Conservation (phyloP, 2,113 vertebrate species). For the Aegypius monachus region DNA sequence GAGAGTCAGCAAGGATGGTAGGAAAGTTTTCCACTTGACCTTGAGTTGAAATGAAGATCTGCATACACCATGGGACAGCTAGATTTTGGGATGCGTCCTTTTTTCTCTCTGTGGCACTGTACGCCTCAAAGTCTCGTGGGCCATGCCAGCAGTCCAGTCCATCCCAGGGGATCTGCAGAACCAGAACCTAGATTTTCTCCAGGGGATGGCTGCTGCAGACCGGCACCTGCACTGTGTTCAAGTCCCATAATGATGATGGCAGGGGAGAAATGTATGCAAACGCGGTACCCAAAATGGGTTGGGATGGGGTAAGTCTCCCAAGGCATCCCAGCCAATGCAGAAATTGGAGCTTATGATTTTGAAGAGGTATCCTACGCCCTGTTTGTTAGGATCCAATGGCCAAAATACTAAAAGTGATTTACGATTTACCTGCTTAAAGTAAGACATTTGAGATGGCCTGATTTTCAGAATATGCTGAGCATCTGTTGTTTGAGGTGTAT, state of each 20-base stretch:
- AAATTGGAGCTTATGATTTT: not conserved
- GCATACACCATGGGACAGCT: not conserved
- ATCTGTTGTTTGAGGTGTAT: not conserved
- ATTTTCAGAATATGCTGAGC: slow-evolving; percentile 30
- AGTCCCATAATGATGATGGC: not conserved
- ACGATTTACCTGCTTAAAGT: slow-evolving; percentile 11
- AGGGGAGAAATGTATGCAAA: not conserved
- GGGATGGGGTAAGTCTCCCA: not conserved
- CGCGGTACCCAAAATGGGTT: not conserved
- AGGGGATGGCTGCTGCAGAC: not conserved
- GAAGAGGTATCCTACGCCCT: not conserved
- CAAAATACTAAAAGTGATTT: not conserved
- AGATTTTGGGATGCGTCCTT: not conserved
- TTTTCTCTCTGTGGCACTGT: not conserved
- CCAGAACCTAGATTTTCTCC: not conserved
- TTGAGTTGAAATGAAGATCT: slow-evolving; percentile 22
- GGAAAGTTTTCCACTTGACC: slow-evolving; percentile 59
- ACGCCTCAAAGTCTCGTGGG: rapidly evolving
- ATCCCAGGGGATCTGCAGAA: not conserved
- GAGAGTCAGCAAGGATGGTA: slow-evolving; percentile 46
- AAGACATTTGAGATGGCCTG: not conserved
- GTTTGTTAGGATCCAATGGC: not conserved
- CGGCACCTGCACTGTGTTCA: not conserved
- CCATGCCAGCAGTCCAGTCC: not conserved
- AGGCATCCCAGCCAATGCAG: not conserved